phyloP scores from a whole-genome alignment of 1,140 invertebrate genomes.

The Sinonovacula constricta region DNA sequence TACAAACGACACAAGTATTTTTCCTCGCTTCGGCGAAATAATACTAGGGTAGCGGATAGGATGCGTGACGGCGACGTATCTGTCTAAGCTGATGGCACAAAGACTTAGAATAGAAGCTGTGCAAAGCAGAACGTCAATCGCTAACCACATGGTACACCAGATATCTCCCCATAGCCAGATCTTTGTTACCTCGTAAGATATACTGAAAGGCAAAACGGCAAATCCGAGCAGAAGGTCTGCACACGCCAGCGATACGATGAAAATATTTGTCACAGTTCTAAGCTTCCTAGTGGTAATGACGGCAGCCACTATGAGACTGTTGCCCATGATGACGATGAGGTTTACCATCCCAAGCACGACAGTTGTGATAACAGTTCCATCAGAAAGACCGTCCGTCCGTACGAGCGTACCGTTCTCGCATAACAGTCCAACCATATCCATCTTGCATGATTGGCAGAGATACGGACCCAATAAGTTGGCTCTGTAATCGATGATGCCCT shows the following conservation, averaged over 20 bases:
- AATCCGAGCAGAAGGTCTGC: slow-evolving; percentile 77
- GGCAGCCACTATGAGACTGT: slow-evolving; percentile 91
- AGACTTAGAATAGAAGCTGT: slow-evolving; percentile 80
- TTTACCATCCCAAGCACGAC: slow-evolving; percentile 54
- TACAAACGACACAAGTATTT: slow-evolving; percentile 94
- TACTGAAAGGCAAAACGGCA: slow-evolving; percentile 78
- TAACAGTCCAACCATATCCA: not conserved
- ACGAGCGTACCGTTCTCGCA: not conserved
- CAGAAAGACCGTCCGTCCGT: not conserved
- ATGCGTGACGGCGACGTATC: slow-evolving; percentile 78
- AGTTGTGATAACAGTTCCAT: slow-evolving; percentile 46
- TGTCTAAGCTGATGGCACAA: slow-evolving; percentile 79
- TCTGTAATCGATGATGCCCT: too few species aligned
- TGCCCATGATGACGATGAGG: slow-evolving; percentile 81
- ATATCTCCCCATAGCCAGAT: slow-evolving; percentile 76
- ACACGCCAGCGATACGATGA: slow-evolving; percentile 92
- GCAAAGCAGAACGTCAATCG: slow-evolving; percentile 78
- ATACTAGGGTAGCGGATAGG: slow-evolving; percentile 75
- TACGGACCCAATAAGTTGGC: too few species aligned
- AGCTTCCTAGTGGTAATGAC: slow-evolving; percentile 93
- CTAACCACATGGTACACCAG: slow-evolving; percentile 78
- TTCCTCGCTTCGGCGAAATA: slow-evolving; percentile 82
- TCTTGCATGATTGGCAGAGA: too few species aligned
- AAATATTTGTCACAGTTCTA: slow-evolving; percentile 95
- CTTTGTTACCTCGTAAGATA: slow-evolving; percentile 66